Percentiles rank a stretch among this genome's conserved stretches.
Conservation (phyloP, 2,888 invertebrate genomes). For the Eupithecia exiguata region DNA sequence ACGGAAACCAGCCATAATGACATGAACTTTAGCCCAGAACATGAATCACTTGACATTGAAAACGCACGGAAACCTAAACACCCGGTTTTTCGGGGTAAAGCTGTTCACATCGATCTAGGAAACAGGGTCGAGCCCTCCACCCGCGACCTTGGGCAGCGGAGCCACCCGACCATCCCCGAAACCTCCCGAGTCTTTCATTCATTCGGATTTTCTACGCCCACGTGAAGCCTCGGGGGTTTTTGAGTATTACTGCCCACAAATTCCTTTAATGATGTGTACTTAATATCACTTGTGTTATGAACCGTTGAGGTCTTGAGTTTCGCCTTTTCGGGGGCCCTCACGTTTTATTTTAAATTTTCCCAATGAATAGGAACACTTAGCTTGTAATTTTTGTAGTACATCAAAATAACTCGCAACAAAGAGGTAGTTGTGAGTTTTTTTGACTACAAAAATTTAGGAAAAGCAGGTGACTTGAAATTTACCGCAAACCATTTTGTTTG, state of each 20-base stretch:
- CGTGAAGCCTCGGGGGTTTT: constrained; percentile 53
- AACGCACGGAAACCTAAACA: constrained; percentile 67
- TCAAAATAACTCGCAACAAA: too few relatives aligned
- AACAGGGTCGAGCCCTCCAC: constrained; percentile 69
- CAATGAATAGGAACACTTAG: neutral
- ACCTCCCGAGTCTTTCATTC: constrained; percentile 72
- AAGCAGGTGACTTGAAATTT: neutral
- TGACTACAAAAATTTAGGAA: neutral
- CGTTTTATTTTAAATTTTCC: neutral
- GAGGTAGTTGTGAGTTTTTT: neutral
- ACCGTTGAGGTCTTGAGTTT: constrained; percentile 33
- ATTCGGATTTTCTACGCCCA: constrained; percentile 60
- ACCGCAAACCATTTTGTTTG: neutral
- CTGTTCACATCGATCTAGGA: constrained; percentile 77
- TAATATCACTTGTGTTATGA: constrained; percentile 45
- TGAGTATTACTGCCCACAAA: constrained; percentile 47
- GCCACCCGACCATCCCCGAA: constrained; percentile 68
- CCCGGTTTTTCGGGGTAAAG: constrained; percentile 66
- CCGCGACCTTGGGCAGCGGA: constrained; percentile 70
- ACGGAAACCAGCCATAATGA: constrained; percentile 71
- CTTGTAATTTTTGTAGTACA: too few relatives aligned
- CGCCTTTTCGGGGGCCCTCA: constrained; percentile 27
- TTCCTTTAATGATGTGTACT: constrained; percentile 56
- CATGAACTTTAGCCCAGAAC: constrained; percentile 57
- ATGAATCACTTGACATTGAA: constrained; percentile 82